Conservation (phyloP, 2,888 invertebrate genomes). For the Rotaria magnacalcarata region DNA sequence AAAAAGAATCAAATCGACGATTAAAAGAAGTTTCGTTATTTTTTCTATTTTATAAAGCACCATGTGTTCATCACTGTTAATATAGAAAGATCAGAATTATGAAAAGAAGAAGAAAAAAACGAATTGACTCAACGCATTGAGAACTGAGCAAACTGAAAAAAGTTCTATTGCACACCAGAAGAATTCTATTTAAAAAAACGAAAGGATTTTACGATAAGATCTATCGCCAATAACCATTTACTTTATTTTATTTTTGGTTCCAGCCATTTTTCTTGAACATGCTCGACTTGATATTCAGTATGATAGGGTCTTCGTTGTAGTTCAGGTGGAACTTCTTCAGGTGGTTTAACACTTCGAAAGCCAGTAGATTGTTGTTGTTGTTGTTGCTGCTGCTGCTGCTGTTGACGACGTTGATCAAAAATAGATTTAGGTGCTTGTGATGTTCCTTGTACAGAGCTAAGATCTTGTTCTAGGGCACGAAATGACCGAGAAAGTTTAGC, state of each 20-base stretch:
- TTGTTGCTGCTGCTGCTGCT: background rate
- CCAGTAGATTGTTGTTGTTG: background rate
- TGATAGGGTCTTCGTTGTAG: constrained; percentile 39
- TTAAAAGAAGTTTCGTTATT: background rate
- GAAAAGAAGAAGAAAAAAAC: background rate
- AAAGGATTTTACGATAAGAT: background rate
- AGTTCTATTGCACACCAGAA: background rate
- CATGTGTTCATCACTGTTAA: constrained; percentile 1
- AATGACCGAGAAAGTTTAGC: constrained; percentile 41
- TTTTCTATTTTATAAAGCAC: background rate
- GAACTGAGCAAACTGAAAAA: constrained; percentile 1
- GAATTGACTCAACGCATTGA: background rate
- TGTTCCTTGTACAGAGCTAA: constrained; percentile 1
- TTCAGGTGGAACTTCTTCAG: constrained; percentile 38
- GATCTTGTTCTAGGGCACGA: constrained; percentile 15
- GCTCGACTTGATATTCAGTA: constrained; percentile 44
- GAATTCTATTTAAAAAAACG: too few relatives aligned
- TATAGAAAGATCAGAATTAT: background rate
- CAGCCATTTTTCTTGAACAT: constrained; percentile 44
- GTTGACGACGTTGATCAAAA: background rate
- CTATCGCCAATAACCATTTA: background rate
- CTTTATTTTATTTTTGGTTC: constrained; percentile 36
- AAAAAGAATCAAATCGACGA: background rate
- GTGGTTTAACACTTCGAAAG: constrained; percentile 21
- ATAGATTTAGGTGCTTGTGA: constrained; percentile 37